These are phyloP conservation scores for Lepidurus apus DNA, from an alignment of 1,140 invertebrate genomes.

Conservation along the genomic window DNA sequence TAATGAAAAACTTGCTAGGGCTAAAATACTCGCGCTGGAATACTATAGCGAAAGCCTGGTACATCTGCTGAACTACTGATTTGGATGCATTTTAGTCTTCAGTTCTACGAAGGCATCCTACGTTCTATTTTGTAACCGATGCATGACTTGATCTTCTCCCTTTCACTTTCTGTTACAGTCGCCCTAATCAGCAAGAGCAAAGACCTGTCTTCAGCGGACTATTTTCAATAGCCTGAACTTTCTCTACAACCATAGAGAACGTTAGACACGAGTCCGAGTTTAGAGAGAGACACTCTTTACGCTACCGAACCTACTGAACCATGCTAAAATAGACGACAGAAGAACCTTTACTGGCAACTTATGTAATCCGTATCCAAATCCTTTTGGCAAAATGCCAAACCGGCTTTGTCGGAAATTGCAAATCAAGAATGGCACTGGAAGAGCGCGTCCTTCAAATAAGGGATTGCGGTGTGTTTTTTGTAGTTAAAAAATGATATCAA, in stretches of 20 bases:
- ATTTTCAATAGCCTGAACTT: neutral
- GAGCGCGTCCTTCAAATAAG: neutral
- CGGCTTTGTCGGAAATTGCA: too few relatives aligned
- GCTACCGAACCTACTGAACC: neutral
- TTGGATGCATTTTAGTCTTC: too few relatives aligned
- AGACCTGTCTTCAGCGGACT: slow-evolving; percentile 20
- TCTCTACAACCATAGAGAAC: neutral
- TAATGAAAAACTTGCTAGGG: neutral
- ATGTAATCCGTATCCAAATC: too few relatives aligned
- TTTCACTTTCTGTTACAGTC: slow-evolving; percentile 15
- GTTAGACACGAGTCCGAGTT: neutral
- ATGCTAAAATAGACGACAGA: neutral
- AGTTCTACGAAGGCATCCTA: neutral
- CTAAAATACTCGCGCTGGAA: neutral
- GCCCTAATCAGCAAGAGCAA: neutral
- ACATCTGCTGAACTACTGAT: too few relatives aligned
- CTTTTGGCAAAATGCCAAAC: too few relatives aligned
- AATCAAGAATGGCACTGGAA: too few relatives aligned
- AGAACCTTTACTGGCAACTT: too few relatives aligned
- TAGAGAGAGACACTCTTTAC: neutral
- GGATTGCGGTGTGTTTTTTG: too few relatives aligned
- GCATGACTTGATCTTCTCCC: neutral
- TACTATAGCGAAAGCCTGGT: neutral
- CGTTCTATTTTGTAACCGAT: neutral
- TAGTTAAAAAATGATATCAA: neutral